Conservation (phyloP, 2,113 vertebrate species). For the Thamnaconus septentrionalis region DNA sequence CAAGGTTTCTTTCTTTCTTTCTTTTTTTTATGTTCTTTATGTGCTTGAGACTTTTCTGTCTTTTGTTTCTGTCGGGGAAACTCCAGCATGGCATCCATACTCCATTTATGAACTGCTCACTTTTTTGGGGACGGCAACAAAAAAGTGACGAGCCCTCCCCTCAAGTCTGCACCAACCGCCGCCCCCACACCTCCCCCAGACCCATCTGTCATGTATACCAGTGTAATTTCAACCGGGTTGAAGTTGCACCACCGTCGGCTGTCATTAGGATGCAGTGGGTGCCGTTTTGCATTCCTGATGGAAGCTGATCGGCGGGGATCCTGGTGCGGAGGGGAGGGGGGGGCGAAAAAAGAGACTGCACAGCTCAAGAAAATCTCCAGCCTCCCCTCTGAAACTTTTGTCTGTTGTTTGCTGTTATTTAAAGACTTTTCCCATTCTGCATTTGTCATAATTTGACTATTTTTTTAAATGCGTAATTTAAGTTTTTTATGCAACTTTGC, state of each 20-base stretch:
- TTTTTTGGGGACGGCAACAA: conserved; percentile 92
- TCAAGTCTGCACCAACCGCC: neutral
- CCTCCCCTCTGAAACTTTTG: conserved; percentile 77
- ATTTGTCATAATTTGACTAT: conserved; percentile 87
- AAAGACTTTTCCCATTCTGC: conserved; percentile 80
- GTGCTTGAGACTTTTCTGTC: conserved; percentile 91
- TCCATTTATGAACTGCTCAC: conserved; percentile 89
- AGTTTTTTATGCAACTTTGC: conserved; percentile 84
- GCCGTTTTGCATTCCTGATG: conserved; percentile 83
- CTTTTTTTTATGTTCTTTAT: conserved; percentile 49
- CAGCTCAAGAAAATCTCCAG: conserved; percentile 70
- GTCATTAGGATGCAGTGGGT: conserved; percentile 78
- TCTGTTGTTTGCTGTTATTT: conserved; percentile 85
- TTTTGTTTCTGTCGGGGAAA: conserved; percentile 74
- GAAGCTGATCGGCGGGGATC: conserved; percentile 82
- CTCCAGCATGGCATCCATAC: conserved; percentile 96
- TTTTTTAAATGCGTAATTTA: conserved; percentile 86
- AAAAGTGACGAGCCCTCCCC: conserved; percentile 88
- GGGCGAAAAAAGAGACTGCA: conserved; percentile 66
- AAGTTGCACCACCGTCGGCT: conserved; percentile 83
- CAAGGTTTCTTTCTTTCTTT: conserved; percentile 78
- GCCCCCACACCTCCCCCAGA: neutral
- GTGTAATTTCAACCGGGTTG: conserved; percentile 84
- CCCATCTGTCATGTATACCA: conserved; percentile 70
- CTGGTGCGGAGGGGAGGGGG: conserved; percentile 66